Evolutionary conservation across 2,797 vertebrate species (phyloP), one percentile per base, ranked within the genome.

Genomic region (Morus bassanus): DNA sequence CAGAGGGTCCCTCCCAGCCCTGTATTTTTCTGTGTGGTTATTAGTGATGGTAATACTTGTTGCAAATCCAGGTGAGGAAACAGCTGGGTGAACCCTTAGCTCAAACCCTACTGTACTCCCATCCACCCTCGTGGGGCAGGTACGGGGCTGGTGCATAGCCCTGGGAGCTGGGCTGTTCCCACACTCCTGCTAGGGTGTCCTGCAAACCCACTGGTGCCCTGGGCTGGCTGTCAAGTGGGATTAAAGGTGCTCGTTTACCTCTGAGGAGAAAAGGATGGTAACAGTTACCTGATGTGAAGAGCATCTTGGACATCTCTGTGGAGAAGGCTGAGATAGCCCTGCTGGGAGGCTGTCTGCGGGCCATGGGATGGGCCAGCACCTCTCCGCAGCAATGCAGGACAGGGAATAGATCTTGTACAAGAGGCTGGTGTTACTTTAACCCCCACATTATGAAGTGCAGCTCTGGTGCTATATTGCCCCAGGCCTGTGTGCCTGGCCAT

Each of bases 401-500:
- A 73, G 33, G 59, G 70, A 82, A 27, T 15, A 61, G 35, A 61
- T 11, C 50, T 57, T 31, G 17, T 33, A 14, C 4, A 6, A 33
- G 88, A 61, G 51, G 16, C 35, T 41, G 22, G 18, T 19, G 21
- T 37, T 75, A 11, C 21, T 60, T 64, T 68, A 3, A 63, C 2
- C 17, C 43, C 50, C 0, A 0, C 11, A 1, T 24, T 30, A 15
- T 2, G 6, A 64, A 56, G 9, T 4, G 30, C n/a, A 41, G 39
- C 31, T 48, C 65, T 59, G 30, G 11, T 22, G 56, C 35, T 19
- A 0, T 48, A 65, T 69, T 25, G 22, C 53, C 53, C 56, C 0
- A 2, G 59, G 35, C 21, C 28, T 5, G 0, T 23, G 30, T 45
- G 25, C n/a, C 33, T 3, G 2, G 25, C 21, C 5, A 2, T 0